phyloP scores from a whole-genome alignment of 2,797 vertebrate species.

The Anniella stebbinsi region DNA sequence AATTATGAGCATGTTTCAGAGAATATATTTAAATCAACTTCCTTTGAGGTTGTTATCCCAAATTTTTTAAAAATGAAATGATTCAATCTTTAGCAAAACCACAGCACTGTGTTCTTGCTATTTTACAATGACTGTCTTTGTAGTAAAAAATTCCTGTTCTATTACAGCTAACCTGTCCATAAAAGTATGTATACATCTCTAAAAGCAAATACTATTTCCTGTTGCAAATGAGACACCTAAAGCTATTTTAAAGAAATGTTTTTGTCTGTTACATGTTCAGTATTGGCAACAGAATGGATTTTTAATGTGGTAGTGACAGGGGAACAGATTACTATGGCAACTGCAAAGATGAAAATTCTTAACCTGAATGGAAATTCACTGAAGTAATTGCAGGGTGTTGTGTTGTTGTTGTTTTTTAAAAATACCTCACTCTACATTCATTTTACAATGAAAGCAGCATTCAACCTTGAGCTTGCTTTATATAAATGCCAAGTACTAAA shows the following conservation, averaged over 20 bases:
- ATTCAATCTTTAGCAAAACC: conserved; percentile 53
- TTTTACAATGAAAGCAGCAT: conserved; percentile 75
- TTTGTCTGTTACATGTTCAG: conserved; percentile 71
- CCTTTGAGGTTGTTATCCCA: conserved; percentile 27
- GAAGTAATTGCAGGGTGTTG: conserved; percentile 84
- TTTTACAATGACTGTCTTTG: conserved; percentile 41
- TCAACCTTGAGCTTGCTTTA: conserved; percentile 78
- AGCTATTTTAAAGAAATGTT: conserved; percentile 65
- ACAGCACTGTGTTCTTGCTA: conserved; percentile 53
- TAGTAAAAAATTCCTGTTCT: conserved; percentile 46
- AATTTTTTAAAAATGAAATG: conserved; percentile 36
- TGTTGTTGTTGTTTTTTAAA: neutral
- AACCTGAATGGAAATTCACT: conserved; percentile 87
- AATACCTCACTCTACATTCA: conserved; percentile 78
- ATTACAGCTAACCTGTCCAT: conserved; percentile 41
- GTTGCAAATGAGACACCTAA: conserved; percentile 58
- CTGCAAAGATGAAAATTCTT: conserved; percentile 88
- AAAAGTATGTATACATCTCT: conserved; percentile 33
- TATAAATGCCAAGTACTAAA: conserved; percentile 67
- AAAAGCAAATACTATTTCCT: conserved; percentile 45
- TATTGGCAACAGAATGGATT: conserved; percentile 77
- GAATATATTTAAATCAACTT: conserved; percentile 47
- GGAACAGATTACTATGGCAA: conserved; percentile 88
- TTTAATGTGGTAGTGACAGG: conserved; percentile 81
- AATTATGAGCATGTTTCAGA: conserved; percentile 1